Evolutionary conservation across 2,797 vertebrate species (phyloP), one percentile per base, ranked within the genome.

Genomic region (Glyptemys insculpta): DNA sequence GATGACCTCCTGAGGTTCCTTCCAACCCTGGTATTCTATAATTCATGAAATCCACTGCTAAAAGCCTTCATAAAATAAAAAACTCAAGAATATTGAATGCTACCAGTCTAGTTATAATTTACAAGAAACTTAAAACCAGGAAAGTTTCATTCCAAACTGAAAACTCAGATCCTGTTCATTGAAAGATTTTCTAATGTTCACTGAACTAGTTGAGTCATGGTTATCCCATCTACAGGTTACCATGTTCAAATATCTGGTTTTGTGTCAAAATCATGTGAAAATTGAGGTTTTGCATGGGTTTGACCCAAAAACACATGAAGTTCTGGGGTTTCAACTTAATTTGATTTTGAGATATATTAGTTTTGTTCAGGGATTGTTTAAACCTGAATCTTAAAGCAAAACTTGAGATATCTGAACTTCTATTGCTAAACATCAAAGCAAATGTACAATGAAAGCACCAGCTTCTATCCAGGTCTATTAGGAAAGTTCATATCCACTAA

Each of bases 21-120:
- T 8, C 2, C 44, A 44, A 44, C 8, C 44, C 44, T 44, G 44
- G 44, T 44, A 44, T 44, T 44, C 44, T n/a, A 21, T 57, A 57
- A 57, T 57, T 57, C 25, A 57, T 57, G 11, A 57, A 57, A 57
- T 27, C 23, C 12, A 27, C 11, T 47, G 5, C 72, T 44, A 23
- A 41, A 44, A 74, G 21, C 72, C 37, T 74, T 27, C 7, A 44
- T 44, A 74, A 74, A 25, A 74, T 74, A 25, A 44, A 74, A 44
- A 74, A 93, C 21, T 83, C 44, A 74, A 34, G 15, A 34, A 5
- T 2, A 74, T 3, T 80, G 37, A 82, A 5, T 7, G 5, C 34
- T 83, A 85, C 88, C 54, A 74, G 79, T 91, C 41, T 86, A 86
- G 5, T 59, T 87, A 68, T 12, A 91, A 93, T 83, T 92, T 68